Conservation (phyloP, 2,797 vertebrate genomes). For the Lindbergichthys nudifrons region DNA sequence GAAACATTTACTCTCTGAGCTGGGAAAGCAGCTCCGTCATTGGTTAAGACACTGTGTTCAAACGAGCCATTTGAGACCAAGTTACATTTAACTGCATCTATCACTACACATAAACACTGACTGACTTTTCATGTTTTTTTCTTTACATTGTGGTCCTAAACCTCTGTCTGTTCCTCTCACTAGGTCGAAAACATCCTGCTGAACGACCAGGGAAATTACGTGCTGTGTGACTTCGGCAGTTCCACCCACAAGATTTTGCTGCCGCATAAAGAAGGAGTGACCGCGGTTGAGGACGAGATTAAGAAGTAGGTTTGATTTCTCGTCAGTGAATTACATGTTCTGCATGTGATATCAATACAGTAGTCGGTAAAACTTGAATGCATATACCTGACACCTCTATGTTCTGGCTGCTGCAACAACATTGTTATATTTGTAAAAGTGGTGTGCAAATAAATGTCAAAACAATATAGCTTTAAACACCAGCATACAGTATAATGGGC, state of each 20-base stretch:
- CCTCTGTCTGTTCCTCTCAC: neutral
- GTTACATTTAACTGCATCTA: neutral
- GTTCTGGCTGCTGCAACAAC: neutral
- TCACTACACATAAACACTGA: no score
- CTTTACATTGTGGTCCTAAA: neutral
- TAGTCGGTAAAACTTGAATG: neutral
- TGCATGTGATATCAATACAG: neutral
- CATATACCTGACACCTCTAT: neutral
- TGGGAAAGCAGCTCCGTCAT: neutral
- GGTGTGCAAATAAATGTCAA: no score
- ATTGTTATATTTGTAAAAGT: neutral
- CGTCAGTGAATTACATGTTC: neutral
- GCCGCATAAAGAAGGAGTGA: constrained; percentile 94
- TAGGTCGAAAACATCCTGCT: constrained; percentile 98
- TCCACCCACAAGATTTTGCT: constrained; percentile 94
- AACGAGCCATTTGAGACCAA: neutral
- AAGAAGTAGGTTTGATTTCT: constrained; percentile 87
- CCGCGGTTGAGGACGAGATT: constrained; percentile 97
- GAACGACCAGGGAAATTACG: constrained; percentile 94
- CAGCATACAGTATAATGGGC: neutral
- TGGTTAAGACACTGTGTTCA: neutral
- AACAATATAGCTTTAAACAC: no score
- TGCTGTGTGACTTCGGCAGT: constrained; percentile 98
- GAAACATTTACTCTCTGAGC: no score
- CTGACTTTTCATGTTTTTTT: neutral